These are phyloP conservation scores for Heliconius hortense DNA, from an alignment of 2,888 invertebrate species.

Conservation along the genomic window DNA sequence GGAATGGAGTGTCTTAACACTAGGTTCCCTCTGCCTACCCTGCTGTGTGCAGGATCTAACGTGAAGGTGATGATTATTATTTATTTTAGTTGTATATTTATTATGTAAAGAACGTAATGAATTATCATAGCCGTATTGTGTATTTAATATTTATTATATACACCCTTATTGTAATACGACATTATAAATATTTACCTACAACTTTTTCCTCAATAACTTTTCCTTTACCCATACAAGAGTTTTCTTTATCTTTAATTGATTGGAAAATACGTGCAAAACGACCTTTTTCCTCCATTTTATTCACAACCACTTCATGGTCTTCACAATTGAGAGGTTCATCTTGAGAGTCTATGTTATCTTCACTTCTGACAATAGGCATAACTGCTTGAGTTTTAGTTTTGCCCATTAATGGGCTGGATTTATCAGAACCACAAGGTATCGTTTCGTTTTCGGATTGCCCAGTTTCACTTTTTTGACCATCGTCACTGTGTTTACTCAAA, in stretches of 20 bases:
- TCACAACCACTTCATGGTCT: conserved; percentile 67
- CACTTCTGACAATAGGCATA: conserved; percentile 74
- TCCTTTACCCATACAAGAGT: conserved; percentile 77
- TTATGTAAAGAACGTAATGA: background rate
- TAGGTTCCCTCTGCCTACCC: no score
- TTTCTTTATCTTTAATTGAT: conserved; percentile 71
- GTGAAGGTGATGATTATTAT: no score
- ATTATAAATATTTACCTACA: conserved; percentile 55
- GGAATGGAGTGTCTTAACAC: no score
- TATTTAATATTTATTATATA: background rate
- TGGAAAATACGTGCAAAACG: conserved; percentile 72
- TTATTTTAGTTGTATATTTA: background rate
- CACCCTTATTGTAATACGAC: background rate
- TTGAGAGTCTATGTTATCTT: conserved; percentile 66
- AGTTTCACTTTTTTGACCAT: conserved; percentile 71
- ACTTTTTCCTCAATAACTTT: conserved; percentile 76
- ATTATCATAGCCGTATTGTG: background rate
- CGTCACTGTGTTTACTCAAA: conserved; percentile 72
- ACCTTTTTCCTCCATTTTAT: conserved; percentile 68
- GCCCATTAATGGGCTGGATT: conserved; percentile 72
- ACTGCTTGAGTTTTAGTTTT: conserved; percentile 78
- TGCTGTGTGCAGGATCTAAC: no score
- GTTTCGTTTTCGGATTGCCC: conserved; percentile 78
- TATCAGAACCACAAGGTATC: conserved; percentile 75
- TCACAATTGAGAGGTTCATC: conserved; percentile 54